Base-by-base conservation (phyloP, 2,888 invertebrate genomes). In the Chloromyia formosa region DNA sequence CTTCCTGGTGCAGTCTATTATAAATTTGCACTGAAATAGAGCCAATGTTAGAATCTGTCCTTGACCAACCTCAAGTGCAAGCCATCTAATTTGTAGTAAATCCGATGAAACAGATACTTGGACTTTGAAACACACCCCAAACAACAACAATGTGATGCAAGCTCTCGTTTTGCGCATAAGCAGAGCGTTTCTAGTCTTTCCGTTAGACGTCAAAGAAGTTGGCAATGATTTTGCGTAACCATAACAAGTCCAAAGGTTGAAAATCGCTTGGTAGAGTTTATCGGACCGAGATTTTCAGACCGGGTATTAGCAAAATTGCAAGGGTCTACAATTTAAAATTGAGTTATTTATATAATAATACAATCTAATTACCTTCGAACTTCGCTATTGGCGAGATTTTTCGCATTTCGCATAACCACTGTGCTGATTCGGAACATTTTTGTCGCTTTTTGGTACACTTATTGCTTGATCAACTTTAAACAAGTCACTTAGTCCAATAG, bases 231-330 rank as follows among this genome's bases (percentile, higher is more conserved):
- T 49, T 49, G 45, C 49, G 35, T 12, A 23, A 49, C 22, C 66
- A 12, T 18, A 66, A 66, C 45, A 45, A 62, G 66, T 66, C 49
- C 66, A 66, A 66, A 66, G 66, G 66, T 66, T 49, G 66, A 9
- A 42, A 23, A 49, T 7, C 49, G 16, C 10, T 49, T 49, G 49
- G 14, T 3, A 49, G 2, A 1, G 49, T n/a, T 49, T 35, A 20
- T 61, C 12, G 10, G 9, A 12, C 16, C 23, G 14, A 7, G 12
- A 12, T 14, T 27, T 49, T 49, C 3, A 23, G 61, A 23, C 12
- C 7, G 14, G 22, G 12, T 14, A 12, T n/a, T 23, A 12, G 12
- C 14, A 5, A 60, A 23, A 23, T 7, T 22, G n/a, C 4, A 23
- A 60, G 53, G 4, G 5, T 22, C n/a, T 69, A 27, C 49, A n/a